Base-by-base conservation (phyloP, 2,888 invertebrate species). In the Dryobotodes eremita region DNA sequence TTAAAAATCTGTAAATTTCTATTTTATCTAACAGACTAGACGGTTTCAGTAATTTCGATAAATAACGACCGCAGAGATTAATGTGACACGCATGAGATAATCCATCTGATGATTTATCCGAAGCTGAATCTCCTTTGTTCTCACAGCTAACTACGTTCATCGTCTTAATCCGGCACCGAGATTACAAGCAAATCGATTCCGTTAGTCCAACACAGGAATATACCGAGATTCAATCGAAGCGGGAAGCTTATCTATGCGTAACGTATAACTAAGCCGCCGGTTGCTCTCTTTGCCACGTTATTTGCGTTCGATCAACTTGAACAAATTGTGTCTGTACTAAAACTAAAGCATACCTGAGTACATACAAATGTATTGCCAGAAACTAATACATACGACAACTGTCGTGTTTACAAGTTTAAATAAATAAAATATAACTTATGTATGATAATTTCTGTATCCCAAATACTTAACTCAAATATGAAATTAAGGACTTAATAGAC, bases 171-270 rank as follows among this genome's bases (percentile, higher is more conserved):
- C 90, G 80, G 81, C 84, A 87, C 90, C 84, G 90, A 93, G 94
- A 95, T 94, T 94, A 95, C 92, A 90, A 91, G 91, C 88, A 86
- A 94, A 94, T 94, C 92, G 93, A 94, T 94, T 94, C 91, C 88
- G 88, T 91, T 92, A 90, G 91, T 90, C 91, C 86, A 88, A 93
- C 92, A 88, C 87, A 86, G 82, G 88, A 90, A 90, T 92, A 90
- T 91, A 90, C 90, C 84, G 89, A 91, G 90, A 93, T 92, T 93
- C 90, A 91, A 94, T 93, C 92, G 89, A 87, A 91, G 90, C 86
- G 90, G 84, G 86, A 84, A 83, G 92, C 90, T 93, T 93, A 92
- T 92, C 92, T 91, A 88, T 91, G 91, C 90, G 88, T 91, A 91
- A 91, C 88, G 89, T 91, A 86, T 89, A 87, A 89, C 89, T 93